Base-by-base conservation (phyloP, 2,888 invertebrate species). In the Eupithecia subfuscata region DNA sequence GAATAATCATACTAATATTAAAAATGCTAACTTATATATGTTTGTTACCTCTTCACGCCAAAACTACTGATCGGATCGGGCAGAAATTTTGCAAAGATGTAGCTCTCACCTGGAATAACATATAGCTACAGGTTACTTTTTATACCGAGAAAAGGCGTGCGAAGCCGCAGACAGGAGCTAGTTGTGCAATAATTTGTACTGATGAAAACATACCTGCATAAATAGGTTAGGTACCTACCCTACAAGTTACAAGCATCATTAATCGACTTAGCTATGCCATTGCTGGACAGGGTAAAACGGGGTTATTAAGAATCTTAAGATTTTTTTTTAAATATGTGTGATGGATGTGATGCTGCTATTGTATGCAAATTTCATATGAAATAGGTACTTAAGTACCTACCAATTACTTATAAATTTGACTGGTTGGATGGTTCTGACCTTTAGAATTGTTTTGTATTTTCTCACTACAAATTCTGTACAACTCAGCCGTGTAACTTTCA, bases 351-450 rank as follows among this genome's bases (percentile, higher is more conserved):
- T 63, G 25, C 30, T 34, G 45, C 25, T 18, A 52, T 69, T 69
- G 52, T 60, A 70, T 70, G 60, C 11, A 40, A 60, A 64, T 64
- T 63, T 63, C 14, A 16, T 30, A 45, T 7, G 45, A 48, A n/a
- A 2, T 48, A n/a, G 48, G 7, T n/a, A n/a, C n/a, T n/a, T n/a
- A n/a, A n/a, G n/a, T 18, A 18, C 7, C 6, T 48, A 18, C n/a
- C 45, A 22, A 12, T 22, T 6, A 25, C 60, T 25, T 60, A 12
- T 25, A 60, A 60, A 12, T 22, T 60, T 60, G 4, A 60, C 60
- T 37, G 37, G 2, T 30, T 30, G 3, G 22, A 22, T 56, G 60
- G 60, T 14, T 48, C 14, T 60, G 60, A 60, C 60, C 60, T 60
- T 60, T 14, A 12, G 1, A 25, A 60, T 60, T 60, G 60, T 60